Conservation (phyloP, 2,797 vertebrate genomes). For the Nothura maculosa region DNA sequence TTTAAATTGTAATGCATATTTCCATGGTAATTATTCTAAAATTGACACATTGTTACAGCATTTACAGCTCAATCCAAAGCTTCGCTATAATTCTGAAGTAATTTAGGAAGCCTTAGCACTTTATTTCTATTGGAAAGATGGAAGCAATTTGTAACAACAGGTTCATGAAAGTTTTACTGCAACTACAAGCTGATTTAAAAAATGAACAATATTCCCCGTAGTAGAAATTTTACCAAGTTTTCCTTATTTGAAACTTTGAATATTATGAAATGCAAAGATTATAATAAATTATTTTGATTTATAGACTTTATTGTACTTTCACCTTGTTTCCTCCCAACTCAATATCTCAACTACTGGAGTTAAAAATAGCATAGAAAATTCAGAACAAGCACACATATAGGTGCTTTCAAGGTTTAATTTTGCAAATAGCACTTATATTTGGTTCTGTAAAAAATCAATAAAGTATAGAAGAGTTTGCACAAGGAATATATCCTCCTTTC, state of each 20-base stretch:
- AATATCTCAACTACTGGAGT: slow-evolving; percentile 15
- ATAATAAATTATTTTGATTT: slow-evolving; percentile 28
- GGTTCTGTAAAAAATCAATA: slow-evolving; percentile 44
- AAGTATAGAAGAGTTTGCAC: slow-evolving; percentile 28
- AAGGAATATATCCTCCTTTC: slow-evolving; percentile 27
- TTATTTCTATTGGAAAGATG: slow-evolving; percentile 57
- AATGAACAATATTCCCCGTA: not conserved
- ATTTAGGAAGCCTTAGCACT: slow-evolving; percentile 58
- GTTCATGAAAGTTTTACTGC: slow-evolving; percentile 56
- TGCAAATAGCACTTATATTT: slow-evolving; percentile 47
- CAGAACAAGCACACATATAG: slow-evolving; percentile 37
- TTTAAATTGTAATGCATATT: slow-evolving; percentile 76
- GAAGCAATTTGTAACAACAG: slow-evolving; percentile 55
- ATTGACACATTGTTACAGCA: slow-evolving; percentile 47
- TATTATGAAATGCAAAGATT: slow-evolving; percentile 12
- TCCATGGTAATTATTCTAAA: slow-evolving; percentile 75
- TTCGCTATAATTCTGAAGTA: slow-evolving; percentile 61
- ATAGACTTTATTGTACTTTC: slow-evolving; percentile 43
- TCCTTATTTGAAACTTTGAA: slow-evolving; percentile 35
- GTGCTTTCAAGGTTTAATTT: slow-evolving; percentile 47
- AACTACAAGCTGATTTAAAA: slow-evolving; percentile 45
- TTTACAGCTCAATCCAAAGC: slow-evolving; percentile 60
- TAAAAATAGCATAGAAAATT: slow-evolving; percentile 60
- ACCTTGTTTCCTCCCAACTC: not conserved
- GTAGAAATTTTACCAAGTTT: slow-evolving; percentile 32